phyloP scores from a whole-genome alignment of 2,113 vertebrate genomes.

The Rafetus swinhoei region DNA sequence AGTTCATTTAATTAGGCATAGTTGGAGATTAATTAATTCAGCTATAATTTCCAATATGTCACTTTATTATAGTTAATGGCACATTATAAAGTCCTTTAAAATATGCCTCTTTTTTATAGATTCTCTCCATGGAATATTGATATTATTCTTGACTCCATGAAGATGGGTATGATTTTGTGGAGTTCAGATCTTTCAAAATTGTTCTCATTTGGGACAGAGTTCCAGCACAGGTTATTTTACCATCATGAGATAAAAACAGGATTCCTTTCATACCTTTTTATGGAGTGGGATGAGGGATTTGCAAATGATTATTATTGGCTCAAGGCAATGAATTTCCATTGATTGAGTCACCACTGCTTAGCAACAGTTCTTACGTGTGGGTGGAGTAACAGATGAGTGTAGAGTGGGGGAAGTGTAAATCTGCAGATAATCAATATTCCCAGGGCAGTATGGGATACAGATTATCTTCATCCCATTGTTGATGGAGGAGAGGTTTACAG shows the following conservation, averaged over 20 bases:
- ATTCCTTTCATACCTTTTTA: background rate
- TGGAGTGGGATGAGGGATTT: background rate
- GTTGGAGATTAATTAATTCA: slow-evolving; percentile 21
- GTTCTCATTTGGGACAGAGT: background rate
- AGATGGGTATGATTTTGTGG: background rate
- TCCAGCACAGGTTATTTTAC: background rate
- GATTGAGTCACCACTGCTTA: background rate
- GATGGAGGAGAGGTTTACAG: background rate
- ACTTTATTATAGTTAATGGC: slow-evolving; percentile 3
- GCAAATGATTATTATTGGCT: background rate
- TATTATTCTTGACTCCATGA: background rate
- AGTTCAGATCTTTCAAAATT: background rate
- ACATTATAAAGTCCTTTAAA: background rate
- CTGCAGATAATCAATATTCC: background rate
- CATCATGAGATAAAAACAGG: background rate
- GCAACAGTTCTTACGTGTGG: background rate
- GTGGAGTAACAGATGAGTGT: background rate
- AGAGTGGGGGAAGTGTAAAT: background rate
- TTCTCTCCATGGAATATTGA: background rate
- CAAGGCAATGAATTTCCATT: background rate
- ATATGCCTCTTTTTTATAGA: background rate
- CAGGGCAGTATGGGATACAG: background rate
- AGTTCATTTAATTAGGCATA: slow-evolving; percentile 33
- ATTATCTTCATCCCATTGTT: background rate
- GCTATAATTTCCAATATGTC: slow-evolving; percentile 11